Percentiles rank a stretch among this genome's conserved stretches.
These are phyloP conservation scores for Linnaemya tessellans DNA, from an alignment of 2,888 invertebrate species.

Conservation along the genomic window DNA sequence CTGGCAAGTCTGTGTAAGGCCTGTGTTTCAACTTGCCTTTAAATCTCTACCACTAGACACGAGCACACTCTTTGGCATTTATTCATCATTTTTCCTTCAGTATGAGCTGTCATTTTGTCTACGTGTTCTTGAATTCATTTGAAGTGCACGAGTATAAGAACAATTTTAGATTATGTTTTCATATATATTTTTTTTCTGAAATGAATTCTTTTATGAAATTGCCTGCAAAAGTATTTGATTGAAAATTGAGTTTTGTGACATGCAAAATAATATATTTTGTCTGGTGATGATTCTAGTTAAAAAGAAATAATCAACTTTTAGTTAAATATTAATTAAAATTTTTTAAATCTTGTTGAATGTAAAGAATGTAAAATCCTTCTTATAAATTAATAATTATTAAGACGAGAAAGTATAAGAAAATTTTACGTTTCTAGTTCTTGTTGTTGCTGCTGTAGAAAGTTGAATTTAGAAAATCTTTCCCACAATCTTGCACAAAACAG, in stretches of 20 bases:
- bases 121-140: constrained; percentile 23
- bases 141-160: constrained; percentile 16
- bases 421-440: no score
- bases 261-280: background rate
- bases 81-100: constrained; percentile 16
- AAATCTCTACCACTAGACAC: background rate
- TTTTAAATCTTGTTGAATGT: no score
- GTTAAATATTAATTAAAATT: no score
- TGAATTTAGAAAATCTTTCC: background rate
- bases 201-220: constrained; percentile 53
- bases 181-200: no score
- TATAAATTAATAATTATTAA: background rate
- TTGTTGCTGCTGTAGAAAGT: background rate
- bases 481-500: background rate
- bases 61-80: background rate
- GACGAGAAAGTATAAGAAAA: no score
- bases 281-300: background rate
- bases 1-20: background rate
- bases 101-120: constrained; percentile 59
- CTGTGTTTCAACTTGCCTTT: background rate
- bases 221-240: constrained; percentile 19
- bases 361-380: no score
- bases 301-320: background rate
- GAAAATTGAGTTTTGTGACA: constrained; percentile 1
- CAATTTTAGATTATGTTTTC: constrained; percentile 49